Base-by-base conservation (phyloP, 1,140 invertebrate species). In the Diploscapter pachys region DNA sequence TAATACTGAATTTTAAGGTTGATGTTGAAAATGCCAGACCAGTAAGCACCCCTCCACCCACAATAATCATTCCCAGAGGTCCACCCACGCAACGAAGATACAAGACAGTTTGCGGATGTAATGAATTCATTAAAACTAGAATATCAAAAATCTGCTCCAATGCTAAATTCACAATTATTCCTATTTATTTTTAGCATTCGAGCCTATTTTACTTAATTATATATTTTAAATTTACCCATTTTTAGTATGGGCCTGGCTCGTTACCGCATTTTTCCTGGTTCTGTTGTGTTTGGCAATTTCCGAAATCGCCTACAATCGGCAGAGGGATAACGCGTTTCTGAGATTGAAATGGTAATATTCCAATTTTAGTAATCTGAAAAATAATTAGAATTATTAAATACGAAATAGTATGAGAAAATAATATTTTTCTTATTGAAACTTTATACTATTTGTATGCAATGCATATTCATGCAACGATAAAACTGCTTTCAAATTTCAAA, bases 251-350 rank as follows among this genome's bases (percentile, higher is more conserved):
- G 52, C 85, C n/a, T 83, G 85, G 59, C 77, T 83, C 77, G 68
- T 83, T 4, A 73, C 70, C 13, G 79, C 85, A 48, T 83, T 85
- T 70, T 66, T 85, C 6, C 76, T 83, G 55, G 81, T 80, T 54
- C 62, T 84, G 9, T 81, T 83, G 64, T 82, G 81, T 48, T 67
- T 83, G 9, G 76, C 79, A 55, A 72, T 83, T 49, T 83, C 81
- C 48, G 82, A 83, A 73, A 84, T 83, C 56, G 82, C 82, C 50
- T 83, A 83, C 64, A 85, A 85, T 63, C 73, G 82, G 52, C 83
- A 83, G 71, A 72, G 82, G 6, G 82, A 83, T 69, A 79, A 83
- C 63, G 85, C 85, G 52, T 83, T 85, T 76, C 83, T 83, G 61
- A 78, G 82, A 71, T 77, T 83, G 59, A 82, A 79, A 49, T 83